These are phyloP conservation scores for Carabus problematicus DNA, from an alignment of 2,888 invertebrate genomes.

Conservation along the genomic window DNA sequence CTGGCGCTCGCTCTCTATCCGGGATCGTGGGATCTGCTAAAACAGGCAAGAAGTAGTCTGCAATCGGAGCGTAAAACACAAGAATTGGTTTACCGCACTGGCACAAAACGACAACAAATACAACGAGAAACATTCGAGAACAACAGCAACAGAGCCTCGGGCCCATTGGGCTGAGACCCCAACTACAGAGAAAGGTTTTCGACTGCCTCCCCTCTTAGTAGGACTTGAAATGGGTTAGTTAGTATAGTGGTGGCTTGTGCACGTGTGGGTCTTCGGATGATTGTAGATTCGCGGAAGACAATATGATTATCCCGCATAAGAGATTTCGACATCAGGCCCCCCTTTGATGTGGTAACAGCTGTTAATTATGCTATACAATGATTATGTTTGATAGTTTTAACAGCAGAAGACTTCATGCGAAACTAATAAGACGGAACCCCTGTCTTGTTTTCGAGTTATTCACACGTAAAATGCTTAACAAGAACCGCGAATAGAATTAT, in stretches of 20 bases:
- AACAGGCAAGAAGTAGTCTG: slow-evolving; percentile 28
- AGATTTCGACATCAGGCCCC: slow-evolving; percentile 30
- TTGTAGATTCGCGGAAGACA: slow-evolving; percentile 26
- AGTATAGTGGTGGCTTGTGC: background rate
- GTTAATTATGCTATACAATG: slow-evolving; percentile 28
- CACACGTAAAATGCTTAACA: no score
- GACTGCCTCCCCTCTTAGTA: background rate
- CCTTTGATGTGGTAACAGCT: slow-evolving; percentile 32
- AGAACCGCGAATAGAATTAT: no score
- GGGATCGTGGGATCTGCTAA: background rate
- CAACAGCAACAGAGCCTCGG: background rate
- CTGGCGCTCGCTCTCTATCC: no score
- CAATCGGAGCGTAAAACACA: slow-evolving; percentile 27
- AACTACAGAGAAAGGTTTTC: no score
- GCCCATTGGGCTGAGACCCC: background rate
- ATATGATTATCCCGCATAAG: slow-evolving; percentile 31
- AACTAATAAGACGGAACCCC: slow-evolving; percentile 9
- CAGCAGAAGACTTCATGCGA: slow-evolving; percentile 12
- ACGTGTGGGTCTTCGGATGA: slow-evolving; percentile 20
- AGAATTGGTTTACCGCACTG: slow-evolving; percentile 25
- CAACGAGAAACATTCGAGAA: slow-evolving; percentile 22
- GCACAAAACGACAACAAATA: slow-evolving; percentile 23
- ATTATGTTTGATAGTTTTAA: slow-evolving; percentile 29
- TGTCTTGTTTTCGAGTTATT: slow-evolving; percentile 9
- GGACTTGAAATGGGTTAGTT: background rate